A percentile compares a stretch with the other conserved stretches of the same genome.
phyloP scores from a whole-genome alignment of 2,797 vertebrate species.

The Enteromius mattozi region DNA sequence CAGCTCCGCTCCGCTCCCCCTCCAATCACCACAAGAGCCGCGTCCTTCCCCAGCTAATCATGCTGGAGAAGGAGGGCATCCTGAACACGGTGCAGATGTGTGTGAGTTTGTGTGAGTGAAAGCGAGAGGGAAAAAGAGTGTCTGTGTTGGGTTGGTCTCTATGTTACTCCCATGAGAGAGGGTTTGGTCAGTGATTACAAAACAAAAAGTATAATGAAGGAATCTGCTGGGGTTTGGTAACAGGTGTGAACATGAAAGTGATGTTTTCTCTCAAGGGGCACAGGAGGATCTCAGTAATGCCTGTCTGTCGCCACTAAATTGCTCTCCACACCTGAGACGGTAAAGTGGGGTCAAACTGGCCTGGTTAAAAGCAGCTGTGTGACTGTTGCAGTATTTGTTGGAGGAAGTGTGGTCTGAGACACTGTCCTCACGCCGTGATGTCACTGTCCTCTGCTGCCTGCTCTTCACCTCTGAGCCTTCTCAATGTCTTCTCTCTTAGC shows the following conservation, averaged over 20 bases:
- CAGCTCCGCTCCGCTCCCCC: slow-evolving; percentile 40
- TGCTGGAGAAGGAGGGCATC: slow-evolving; percentile 58
- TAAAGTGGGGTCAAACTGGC: slow-evolving; percentile 37
- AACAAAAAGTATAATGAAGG: neutral
- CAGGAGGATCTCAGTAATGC: slow-evolving; percentile 1
- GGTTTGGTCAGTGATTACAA: slow-evolving; percentile 5
- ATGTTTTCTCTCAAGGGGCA: neutral
- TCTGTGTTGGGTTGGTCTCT: slow-evolving; percentile 38
- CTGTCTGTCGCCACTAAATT: neutral
- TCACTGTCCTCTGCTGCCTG: neutral
- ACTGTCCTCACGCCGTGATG: neutral
- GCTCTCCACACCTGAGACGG: slow-evolving; percentile 29
- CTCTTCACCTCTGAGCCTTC: slow-evolving; percentile 33
- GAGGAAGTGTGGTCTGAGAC: slow-evolving; percentile 7
- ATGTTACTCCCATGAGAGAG: slow-evolving; percentile 64
- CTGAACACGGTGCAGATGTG: slow-evolving; percentile 31
- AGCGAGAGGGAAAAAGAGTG: neutral
- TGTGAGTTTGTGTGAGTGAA: slow-evolving; percentile 16
- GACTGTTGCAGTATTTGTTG: slow-evolving; percentile 14
- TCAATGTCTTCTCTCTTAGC: slow-evolving; percentile 20
- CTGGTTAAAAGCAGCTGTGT: slow-evolving; percentile 32
- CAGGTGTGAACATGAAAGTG: neutral
- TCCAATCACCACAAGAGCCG: slow-evolving; percentile 59
- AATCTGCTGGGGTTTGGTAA: neutral
- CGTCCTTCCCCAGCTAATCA: slow-evolving; percentile 56